Evolutionary conservation across 2,113 vertebrate species (phyloP).

Genomic region (Pseudolaguvia tuberculata): DNA sequence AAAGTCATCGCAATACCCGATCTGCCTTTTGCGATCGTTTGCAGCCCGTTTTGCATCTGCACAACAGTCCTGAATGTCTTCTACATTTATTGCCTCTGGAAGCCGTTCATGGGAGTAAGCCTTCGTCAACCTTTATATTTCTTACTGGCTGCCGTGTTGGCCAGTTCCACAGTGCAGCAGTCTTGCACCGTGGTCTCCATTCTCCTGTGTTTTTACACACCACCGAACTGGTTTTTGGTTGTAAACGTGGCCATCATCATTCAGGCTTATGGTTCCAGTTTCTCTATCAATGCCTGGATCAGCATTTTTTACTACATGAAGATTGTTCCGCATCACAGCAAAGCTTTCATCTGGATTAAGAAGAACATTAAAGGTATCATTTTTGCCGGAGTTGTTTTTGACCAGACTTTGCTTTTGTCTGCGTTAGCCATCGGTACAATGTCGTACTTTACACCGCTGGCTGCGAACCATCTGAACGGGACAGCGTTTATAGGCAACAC

Average conservation of each 20-base stretch:
- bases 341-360: slow-evolving; percentile 28
- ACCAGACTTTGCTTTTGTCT: slow-evolving; percentile 27
- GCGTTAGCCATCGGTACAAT: slow-evolving; percentile 23
- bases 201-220: not conserved
- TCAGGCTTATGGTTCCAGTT: slow-evolving; percentile 17
- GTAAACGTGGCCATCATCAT: slow-evolving; percentile 11
- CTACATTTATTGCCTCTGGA: slow-evolving; percentile 34
- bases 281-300: slow-evolving; percentile 42
- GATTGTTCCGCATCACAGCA: slow-evolving; percentile 33
- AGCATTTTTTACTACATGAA: slow-evolving; percentile 45
- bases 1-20: not conserved
- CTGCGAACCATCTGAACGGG: not conserved
- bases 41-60: slow-evolving; percentile 14
- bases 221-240: slow-evolving; percentile 20
- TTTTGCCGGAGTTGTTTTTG: slow-evolving; percentile 22
- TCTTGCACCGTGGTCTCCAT: not conserved
- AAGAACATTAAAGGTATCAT: slow-evolving; percentile 24
- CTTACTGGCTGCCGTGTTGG: slow-evolving; percentile 26
- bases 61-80: slow-evolving; percentile 11
- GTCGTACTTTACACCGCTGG: not conserved
- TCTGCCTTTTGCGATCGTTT: slow-evolving; percentile 1
- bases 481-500: not conserved
- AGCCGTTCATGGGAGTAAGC: slow-evolving; percentile 19
- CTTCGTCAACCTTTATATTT: slow-evolving; percentile 31
- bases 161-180: slow-evolving; percentile 37